These are phyloP conservation scores for Ormia ochracea DNA, from an alignment of 2,888 invertebrate genomes.

Conservation along the genomic window DNA sequence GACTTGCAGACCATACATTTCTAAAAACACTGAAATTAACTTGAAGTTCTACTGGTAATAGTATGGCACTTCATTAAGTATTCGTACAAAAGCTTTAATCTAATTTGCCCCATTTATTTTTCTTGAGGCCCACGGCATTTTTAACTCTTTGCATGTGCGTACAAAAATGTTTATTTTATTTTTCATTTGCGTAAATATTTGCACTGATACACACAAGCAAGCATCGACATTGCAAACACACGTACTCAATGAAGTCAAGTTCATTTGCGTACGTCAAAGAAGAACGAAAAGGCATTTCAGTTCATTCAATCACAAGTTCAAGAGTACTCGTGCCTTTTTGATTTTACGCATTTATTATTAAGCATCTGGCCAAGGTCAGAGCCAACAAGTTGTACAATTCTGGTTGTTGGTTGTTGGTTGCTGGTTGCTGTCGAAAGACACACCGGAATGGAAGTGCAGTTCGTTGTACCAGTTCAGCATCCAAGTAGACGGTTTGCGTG, in stretches of 20 bases:
- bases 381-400: constrained; percentile 14
- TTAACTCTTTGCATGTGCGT: too few species aligned
- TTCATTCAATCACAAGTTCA: constrained; percentile 56
- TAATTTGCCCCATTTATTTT: too few species aligned
- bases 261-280: constrained; percentile 32
- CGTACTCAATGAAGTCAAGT: constrained; percentile 42
- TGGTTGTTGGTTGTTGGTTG: too few species aligned
- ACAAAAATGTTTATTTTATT: too few species aligned
- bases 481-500: constrained; percentile 34
- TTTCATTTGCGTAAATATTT: constrained; percentile 20
- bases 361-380: constrained; percentile 8
- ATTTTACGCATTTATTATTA: constrained; percentile 40
- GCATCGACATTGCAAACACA: not conserved
- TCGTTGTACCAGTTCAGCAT: constrained; percentile 39
- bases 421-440: not conserved
- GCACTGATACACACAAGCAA: not conserved
- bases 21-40: too few species aligned
- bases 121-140: too few species aligned
- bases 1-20: too few species aligned
- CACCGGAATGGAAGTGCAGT: constrained; percentile 2
- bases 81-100: too few species aligned
- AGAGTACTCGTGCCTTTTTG: constrained; percentile 62
- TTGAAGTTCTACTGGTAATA: too few species aligned
- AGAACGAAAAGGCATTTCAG: constrained; percentile 15
- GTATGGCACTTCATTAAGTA: too few species aligned